Evolutionary conservation across 2,113 vertebrate genomes (phyloP), one percentile per base, ranked within the genome.

Genomic region (Astatoreochromis straeleni): DNA sequence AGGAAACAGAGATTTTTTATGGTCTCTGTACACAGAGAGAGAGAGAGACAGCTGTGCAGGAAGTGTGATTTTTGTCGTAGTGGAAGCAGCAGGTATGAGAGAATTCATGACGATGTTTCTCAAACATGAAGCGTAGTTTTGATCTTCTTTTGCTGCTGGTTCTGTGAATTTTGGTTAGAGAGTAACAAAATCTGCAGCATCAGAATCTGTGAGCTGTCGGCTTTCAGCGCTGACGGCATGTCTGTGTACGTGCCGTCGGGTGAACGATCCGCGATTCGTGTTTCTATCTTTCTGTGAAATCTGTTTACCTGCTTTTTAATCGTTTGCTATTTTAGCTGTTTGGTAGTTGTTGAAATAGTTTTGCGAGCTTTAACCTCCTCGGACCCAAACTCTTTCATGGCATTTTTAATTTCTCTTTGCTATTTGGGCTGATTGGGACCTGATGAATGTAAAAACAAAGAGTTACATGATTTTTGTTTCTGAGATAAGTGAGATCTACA

Each of bases 201-300:
- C 7, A 31, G 14, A 58, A 31, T 31, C 55, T 58, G 55, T 17
- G 55, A 31, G 55, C 13, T 29, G 55, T 58, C 13, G 3, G 7
- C 55, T 58, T 31, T 2, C 26, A 31, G 26, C 5, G 3, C 26
- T 9, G 26, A 9, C 26, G 5, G 26, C 55, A 2, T 17, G 55
- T 9, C 26, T 9, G 26, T 2, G 57, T 17, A 2, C 5, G 8
- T 60, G 26, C 14, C 57, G 1, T 60, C 8, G 0, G 3, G 26
- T 0, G 57, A 58, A 17, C 14, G 7, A 58, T 6, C 1, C 1
- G 2, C 1, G 3, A 31, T 60, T 29, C 0, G 5, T 9, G 57
- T 58, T 29, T 1, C 7, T 29, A 5, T 16, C 57, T 58, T 9
- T 58, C 26, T 17, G 57, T 58, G 14, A 31, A 31, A 31, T 58